Base-by-base conservation (phyloP, 1,140 invertebrate genomes). In the Psix sp. region DNA sequence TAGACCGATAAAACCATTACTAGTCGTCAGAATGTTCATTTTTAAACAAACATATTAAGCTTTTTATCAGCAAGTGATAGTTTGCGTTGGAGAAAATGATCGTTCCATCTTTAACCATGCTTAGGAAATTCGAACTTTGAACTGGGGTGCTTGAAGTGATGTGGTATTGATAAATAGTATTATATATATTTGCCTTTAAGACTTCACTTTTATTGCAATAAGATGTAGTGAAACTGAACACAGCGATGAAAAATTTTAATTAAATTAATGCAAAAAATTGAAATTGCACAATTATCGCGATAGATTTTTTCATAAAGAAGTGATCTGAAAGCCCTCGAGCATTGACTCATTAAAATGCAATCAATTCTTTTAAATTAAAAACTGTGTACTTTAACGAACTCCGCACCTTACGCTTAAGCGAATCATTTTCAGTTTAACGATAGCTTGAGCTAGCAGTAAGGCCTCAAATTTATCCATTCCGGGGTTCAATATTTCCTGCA, bases 341-440 rank as follows among this genome's bases (percentile, higher is more conserved):
- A 15, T 20, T 16, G 36, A 5, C 36, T 60, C 45, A 42, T 60
- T 60, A 48, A 60, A 49, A 40, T 60, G 29, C 24, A 49, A 60
- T 60, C 45, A 49, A 60, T 60, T 60, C 43, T 31, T 60, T 62
- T 49, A 62, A 24, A 62, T 51, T 62, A 62, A 62, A 62, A 62
- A 24, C 38, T 51, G 52, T 63, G 36, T 20, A 63, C 11, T 14
- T 11, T 62, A 43, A 62, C 26, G 57, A 63, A 43, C 57, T 42
- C 13, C n/a, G 26, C 17, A 26, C 36, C 15, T 49, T 60, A 17
- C n/a, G 36, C 46, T 51, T 33, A 33, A 62, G 38, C 38, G 38
- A 62, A 51, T 51, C 33, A 62, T 62, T 60, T 62, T 51, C 11
- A 36, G 16, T 35, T 33, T 62, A 62, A 51, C 57, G 46, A 49